Evolutionary conservation across 2,113 vertebrate species (phyloP).

Genomic region (Albula glossodonta): DNA sequence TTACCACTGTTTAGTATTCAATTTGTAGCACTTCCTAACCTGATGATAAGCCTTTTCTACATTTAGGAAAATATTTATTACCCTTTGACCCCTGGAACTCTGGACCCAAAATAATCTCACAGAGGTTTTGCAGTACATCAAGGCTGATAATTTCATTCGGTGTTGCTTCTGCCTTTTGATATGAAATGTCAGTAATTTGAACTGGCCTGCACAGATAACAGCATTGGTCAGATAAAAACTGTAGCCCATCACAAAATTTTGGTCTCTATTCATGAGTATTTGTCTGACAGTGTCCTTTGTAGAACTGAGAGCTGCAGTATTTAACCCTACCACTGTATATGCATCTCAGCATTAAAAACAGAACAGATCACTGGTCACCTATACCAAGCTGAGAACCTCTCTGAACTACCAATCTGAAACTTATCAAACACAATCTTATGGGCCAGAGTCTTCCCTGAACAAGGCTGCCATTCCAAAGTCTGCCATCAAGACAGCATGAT

Average conservation of each 20-base stretch:
- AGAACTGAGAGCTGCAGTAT: neutral
- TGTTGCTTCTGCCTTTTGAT: constrained; percentile 32
- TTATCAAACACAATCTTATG: neutral
- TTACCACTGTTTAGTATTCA: neutral
- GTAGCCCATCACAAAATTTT: neutral
- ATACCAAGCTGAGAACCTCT: neutral
- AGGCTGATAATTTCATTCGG: neutral
- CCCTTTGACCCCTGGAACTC: too few species aligned
- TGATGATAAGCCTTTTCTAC: constrained; percentile 33
- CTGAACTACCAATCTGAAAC: constrained; percentile 1
- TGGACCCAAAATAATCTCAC: too few species aligned
- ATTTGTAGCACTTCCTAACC: constrained; percentile 55
- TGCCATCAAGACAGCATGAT: neutral
- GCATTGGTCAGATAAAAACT: constrained; percentile 45
- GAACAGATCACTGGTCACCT: neutral
- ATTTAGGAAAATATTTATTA: constrained; percentile 32
- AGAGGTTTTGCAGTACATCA: constrained; percentile 21
- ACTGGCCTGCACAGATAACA: constrained; percentile 36
- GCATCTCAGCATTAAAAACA: neutral
- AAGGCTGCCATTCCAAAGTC: constrained; percentile 62
- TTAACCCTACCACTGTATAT: neutral
- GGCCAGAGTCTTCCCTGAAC: constrained; percentile 32
- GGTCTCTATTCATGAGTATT: neutral
- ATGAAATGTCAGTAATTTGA: constrained; percentile 28
- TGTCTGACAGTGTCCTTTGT: neutral